Base-by-base conservation (phyloP, 2,797 vertebrate genomes). In the Mus spretus region DNA sequence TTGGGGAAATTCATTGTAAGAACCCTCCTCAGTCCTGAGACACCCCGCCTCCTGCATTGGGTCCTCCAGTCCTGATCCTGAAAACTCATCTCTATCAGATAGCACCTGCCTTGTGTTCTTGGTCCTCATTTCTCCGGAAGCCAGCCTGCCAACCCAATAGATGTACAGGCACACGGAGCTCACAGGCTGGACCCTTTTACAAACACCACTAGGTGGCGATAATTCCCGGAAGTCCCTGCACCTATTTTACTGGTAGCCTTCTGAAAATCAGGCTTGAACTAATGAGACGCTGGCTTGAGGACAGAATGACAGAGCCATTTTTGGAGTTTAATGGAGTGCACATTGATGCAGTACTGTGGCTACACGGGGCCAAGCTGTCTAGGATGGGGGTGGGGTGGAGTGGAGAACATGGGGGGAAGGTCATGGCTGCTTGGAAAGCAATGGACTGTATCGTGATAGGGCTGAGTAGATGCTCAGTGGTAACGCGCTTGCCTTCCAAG, bases 291-390 rank as follows among this genome's bases (percentile, higher is more conserved):
- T 63, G 83, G 19, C 31, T 70, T 47, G 44, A 86, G 63, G 65
- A 63, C 57, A 81, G 72, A 28, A 15, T 1, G 53, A 28, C 4
- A 61, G 67, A 63, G 12, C 8, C 37, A 24, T 12, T 53, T 14
- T 37, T 44, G 14, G 34, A 17, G 74, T 13, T 82, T 20, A 20
- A 0, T 12, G 70, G 26, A 4, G 14, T 13, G 53, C 28, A 20
- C 9, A 0, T 26, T 0, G 9, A 26, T 15, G 70, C 6, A 1
- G 4, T n/a, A 5, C 34, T 20, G 2, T 8, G 1, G 53, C 9
- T 10, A 17, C 28, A 6, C 1, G 4, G 79, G 65, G 34, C 47
- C 74, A 44, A 47, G 17, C 3, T 37, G 14, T 53, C 47, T 1
- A 13, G 70, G 55, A n/a, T 2, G 2, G 50, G n/a, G 78, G n/a